Evolutionary conservation across 2,113 vertebrate species (phyloP).

Genomic region (Equus przewalskii): DNA sequence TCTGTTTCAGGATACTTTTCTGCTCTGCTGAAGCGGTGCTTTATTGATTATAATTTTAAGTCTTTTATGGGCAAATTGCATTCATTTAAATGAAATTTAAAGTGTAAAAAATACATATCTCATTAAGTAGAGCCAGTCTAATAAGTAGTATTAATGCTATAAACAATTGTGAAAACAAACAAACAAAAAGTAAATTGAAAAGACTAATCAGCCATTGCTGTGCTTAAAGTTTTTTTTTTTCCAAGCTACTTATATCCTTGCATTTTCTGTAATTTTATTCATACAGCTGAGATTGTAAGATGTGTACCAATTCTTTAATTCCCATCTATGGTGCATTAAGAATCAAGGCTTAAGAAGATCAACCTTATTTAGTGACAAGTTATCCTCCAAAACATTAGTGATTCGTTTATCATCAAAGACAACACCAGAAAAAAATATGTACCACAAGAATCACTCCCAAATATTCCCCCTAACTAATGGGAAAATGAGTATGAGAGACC

Average conservation of each 20-base stretch:
- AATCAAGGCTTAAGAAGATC: background rate
- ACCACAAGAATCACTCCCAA: background rate
- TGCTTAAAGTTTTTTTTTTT: constrained; percentile 29
- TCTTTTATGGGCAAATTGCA: background rate
- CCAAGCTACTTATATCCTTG: background rate
- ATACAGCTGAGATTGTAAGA: background rate
- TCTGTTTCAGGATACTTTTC: background rate
- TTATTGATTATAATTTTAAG: background rate
- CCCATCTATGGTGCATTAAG: background rate
- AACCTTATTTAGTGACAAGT: background rate
- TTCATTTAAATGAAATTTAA: constrained; percentile 31
- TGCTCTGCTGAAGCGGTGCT: background rate
- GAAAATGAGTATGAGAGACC: background rate
- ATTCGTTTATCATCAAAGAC: constrained; percentile 23
- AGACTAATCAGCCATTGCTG: background rate
- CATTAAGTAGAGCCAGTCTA: constrained; percentile 12
- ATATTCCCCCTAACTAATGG: background rate
- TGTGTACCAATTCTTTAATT: background rate
- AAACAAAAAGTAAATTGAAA: background rate
- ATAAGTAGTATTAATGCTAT: constrained; percentile 26
- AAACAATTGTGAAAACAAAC: constrained; percentile 1
- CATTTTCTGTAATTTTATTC: background rate
- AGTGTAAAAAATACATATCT: background rate
- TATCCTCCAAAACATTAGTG: background rate
- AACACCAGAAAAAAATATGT: constrained; percentile 20